Conservation (phyloP, 2,797 vertebrate species). For the Nyctibius grandis region DNA sequence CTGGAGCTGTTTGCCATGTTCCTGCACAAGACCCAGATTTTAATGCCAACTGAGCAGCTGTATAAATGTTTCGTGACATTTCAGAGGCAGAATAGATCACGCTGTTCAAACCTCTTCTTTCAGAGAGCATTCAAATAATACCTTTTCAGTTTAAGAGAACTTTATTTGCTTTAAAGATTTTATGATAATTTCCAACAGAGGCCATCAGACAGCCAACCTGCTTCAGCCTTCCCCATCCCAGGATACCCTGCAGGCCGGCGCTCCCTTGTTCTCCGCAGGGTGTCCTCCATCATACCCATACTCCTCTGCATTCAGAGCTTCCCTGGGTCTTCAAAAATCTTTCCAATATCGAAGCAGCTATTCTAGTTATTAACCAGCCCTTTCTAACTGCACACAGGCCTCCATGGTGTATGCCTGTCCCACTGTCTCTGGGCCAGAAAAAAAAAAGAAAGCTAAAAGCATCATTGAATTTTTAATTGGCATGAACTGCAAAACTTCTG, state of each 20-base stretch:
- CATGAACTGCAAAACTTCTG: neutral
- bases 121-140: conserved; percentile 23
- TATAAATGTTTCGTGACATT: conserved; percentile 51
- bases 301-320: conserved; percentile 41
- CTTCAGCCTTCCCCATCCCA: conserved; percentile 21
- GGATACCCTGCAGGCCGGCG: neutral
- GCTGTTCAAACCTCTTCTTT: conserved; percentile 41
- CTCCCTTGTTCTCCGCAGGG: conserved; percentile 18
- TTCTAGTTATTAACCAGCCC: conserved; percentile 16
- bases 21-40: conserved; percentile 29
- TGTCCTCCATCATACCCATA: neutral
- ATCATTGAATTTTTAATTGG: conserved; percentile 25
- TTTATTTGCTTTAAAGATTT: conserved; percentile 65
- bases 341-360: neutral
- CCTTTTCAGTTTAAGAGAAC: conserved; percentile 46
- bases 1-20: neutral
- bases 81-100: neutral
- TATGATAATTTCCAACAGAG: conserved; percentile 40
- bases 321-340: conserved; percentile 27
- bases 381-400: neutral
- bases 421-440: neutral
- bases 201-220: conserved; percentile 30
- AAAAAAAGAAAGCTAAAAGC: neutral
- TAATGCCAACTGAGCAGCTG: conserved; percentile 61
- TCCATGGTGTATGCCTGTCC: neutral